Percentiles rank a stretch among this genome's conserved stretches.
Evolutionary conservation across 2,888 invertebrate species (phyloP).

Genomic region (Rhingia rostrata): DNA sequence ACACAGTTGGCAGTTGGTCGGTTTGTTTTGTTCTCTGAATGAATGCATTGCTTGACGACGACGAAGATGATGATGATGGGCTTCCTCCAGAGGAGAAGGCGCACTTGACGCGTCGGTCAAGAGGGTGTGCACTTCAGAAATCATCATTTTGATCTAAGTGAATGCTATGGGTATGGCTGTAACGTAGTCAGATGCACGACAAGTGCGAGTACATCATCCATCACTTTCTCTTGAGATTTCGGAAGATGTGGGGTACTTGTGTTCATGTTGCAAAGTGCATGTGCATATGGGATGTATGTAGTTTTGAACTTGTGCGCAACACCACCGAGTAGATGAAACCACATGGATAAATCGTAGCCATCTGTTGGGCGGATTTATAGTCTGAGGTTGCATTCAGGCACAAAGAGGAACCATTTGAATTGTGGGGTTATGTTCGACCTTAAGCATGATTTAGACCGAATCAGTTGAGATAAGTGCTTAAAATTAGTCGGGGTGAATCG

Average conservation of each 20-base stretch:
- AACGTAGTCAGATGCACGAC: constrained; percentile 2
- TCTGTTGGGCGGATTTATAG: too few species aligned
- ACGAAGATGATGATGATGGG: background rate
- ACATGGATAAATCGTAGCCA: too few species aligned
- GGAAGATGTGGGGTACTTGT: background rate
- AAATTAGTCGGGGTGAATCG: too few species aligned
- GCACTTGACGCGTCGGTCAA: constrained; percentile 61
- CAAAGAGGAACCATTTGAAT: too few species aligned
- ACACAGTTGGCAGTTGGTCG: background rate
- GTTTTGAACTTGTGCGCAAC: too few species aligned
- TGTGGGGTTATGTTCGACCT: too few species aligned
- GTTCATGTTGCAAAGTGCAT: too few species aligned
- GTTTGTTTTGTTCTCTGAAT: constrained; percentile 32
- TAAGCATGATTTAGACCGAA: too few species aligned
- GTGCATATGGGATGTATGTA: too few species aligned
- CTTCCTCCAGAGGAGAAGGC: background rate
- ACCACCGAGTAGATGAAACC: too few species aligned
- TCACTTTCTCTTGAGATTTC: constrained; percentile 32
- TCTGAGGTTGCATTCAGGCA: too few species aligned
- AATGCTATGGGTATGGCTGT: constrained; percentile 39
- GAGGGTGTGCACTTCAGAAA: constrained; percentile 63
- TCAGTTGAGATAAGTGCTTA: too few species aligned
- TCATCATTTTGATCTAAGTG: constrained; percentile 55
- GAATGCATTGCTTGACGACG: constrained; percentile 28
- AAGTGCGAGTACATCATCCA: constrained; percentile 17